Evolutionary conservation across 2,888 invertebrate genomes (phyloP).

Genomic region (Ormia ochracea): DNA sequence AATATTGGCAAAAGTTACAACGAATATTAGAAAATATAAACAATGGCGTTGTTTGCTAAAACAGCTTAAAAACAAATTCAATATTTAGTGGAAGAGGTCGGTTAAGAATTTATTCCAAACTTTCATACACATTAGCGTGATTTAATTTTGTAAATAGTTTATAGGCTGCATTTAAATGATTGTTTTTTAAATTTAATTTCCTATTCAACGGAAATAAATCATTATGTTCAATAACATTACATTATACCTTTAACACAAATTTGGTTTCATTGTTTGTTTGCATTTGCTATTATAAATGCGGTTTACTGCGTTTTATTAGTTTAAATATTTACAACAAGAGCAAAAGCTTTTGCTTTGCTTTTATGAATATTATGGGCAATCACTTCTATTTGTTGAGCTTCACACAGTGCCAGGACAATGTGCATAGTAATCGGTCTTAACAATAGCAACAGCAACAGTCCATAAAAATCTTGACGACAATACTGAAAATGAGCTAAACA

Average conservation of each 20-base stretch:
- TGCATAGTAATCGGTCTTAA: too few species aligned
- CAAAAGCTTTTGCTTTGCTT: not conserved
- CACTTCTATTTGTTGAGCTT: not conserved
- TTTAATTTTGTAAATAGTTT: not conserved
- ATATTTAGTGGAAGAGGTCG: too few species aligned
- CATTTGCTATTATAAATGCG: not conserved
- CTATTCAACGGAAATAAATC: slow-evolving; percentile 38
- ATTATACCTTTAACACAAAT: slow-evolving; percentile 3
- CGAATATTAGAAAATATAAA: not conserved
- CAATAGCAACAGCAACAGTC: too few species aligned
- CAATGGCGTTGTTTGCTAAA: not conserved
- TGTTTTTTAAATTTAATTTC: not conserved
- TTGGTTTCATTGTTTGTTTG: not conserved
- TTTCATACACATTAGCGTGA: not conserved
- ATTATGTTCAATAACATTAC: slow-evolving; percentile 15
- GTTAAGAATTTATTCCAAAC: too few species aligned
- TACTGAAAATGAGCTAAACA: too few species aligned
- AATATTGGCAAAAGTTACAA: slow-evolving; percentile 16
- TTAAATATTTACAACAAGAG: not conserved
- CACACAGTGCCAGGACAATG: too few species aligned
- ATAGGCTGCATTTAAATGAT: not conserved
- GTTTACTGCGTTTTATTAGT: not conserved
- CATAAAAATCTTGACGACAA: too few species aligned
- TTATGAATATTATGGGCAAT: not conserved
- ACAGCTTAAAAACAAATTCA: too few species aligned